Percentiles rank a stretch among this genome's conserved stretches.
phyloP scores from a whole-genome alignment of 2,113 vertebrate species.

The Anthoscopus minutus region DNA sequence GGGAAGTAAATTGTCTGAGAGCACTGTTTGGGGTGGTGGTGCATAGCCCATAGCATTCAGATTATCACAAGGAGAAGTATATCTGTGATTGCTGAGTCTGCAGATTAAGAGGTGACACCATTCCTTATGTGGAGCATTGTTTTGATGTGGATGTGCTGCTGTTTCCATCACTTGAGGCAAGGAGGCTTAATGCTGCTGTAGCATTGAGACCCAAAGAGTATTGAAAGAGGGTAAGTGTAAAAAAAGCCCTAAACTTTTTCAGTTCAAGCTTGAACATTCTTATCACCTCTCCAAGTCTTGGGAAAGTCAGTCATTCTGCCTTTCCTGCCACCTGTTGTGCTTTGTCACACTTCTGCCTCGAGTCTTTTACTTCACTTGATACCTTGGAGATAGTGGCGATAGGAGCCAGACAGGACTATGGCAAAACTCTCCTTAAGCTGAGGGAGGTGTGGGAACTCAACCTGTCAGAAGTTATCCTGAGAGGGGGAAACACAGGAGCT shows the following conservation, averaged over 20 bases:
- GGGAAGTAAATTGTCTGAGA: not conserved
- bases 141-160: rapidly evolving
- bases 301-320: not conserved
- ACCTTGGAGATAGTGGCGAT: rapidly evolving
- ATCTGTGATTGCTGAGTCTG: too few species aligned
- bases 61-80: not conserved
- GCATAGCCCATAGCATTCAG: rapidly evolving
- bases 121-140: not conserved
- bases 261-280: not conserved
- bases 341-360: not conserved
- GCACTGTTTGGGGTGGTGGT: not conserved
- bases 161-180: not conserved
- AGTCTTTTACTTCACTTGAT: not conserved
- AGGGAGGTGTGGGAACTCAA: not conserved
- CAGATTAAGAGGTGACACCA: not conserved
- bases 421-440: not conserved
- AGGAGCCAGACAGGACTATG: not conserved
- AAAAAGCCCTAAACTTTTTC: not conserved
- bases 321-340: not conserved
- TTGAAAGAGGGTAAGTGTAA: not conserved
- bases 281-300: rapidly evolving
- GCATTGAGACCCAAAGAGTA: not conserved
- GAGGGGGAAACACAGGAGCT: not conserved
- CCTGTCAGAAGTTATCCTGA: not conserved
- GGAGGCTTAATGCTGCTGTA: not conserved